Percentiles rank a stretch among this genome's conserved stretches.
Conservation (phyloP, 2,888 invertebrate species). For the Ptychoptera albimana region DNA sequence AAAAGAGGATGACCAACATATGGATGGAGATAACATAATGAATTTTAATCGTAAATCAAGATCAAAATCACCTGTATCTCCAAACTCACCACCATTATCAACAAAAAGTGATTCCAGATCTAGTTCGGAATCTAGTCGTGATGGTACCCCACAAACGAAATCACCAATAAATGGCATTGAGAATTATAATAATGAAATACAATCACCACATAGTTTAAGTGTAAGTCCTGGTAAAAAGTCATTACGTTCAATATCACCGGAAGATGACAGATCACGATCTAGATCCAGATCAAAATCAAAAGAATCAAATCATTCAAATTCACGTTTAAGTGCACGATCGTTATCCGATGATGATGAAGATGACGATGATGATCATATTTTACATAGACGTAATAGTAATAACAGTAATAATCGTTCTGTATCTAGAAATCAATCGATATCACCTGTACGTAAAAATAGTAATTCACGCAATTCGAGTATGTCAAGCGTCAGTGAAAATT, state of each 20-base stretch:
- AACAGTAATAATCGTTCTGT: conserved; percentile 4
- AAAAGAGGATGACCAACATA: conserved; percentile 24
- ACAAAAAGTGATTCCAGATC: conserved; percentile 20
- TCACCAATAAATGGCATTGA: conserved; percentile 4
- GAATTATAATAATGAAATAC: conserved; percentile 1
- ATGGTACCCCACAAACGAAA: conserved; percentile 1
- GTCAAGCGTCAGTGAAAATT: conserved; percentile 21
- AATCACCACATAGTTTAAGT: neutral
- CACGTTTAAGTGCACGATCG: conserved; percentile 21
- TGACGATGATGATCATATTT: conserved; percentile 6
- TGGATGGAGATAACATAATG: neutral
- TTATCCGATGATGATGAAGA: conserved; percentile 14
- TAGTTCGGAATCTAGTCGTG: conserved; percentile 14
- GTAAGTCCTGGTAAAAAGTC: conserved; percentile 1
- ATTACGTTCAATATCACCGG: conserved; percentile 2
- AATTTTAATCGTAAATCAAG: conserved; percentile 17
- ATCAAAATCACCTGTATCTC: conserved; percentile 14
- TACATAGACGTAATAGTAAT: neutral
- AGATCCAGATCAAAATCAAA: conserved; percentile 1
- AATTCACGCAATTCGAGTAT: conserved; percentile 23
- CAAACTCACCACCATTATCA: conserved; percentile 25
- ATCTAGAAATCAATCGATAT: conserved; percentile 16
- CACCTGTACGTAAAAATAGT: conserved; percentile 13
- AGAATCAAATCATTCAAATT: conserved; percentile 11
- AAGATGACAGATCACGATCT: conserved; percentile 7